Base-by-base conservation (phyloP, 2,797 vertebrate species). In the Antrozous pallidus region DNA sequence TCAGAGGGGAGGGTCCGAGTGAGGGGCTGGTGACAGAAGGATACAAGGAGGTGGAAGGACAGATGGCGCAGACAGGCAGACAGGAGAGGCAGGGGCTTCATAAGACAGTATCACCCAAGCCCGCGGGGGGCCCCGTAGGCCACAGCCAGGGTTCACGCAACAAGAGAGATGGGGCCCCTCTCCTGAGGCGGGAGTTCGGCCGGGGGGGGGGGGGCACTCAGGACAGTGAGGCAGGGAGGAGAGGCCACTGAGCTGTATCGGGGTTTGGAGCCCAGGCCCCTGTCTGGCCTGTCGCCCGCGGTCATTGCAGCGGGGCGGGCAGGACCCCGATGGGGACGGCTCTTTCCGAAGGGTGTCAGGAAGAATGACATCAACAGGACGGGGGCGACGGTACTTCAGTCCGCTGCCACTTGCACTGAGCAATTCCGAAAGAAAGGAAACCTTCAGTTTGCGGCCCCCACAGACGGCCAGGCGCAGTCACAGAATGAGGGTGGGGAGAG, bases 141-240 rank as follows among this genome's bases (percentile, higher is more conserved):
- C 11, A 22, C 5, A 38, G 9, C 42, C 7, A 9, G 31, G 3
- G 18, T 22, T 9, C 24, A 36, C 70, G 16, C 38, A 33, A 3
- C 38, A 14, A 20, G 63, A 11, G 22, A 14, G 5, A 16, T 13
- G 42, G 42, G 0, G 6, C 0, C 58, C 0, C 0, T 31, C 18
- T 1, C 8, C 24, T 22, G 49, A n/a, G 47, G 31, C 75, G 17
- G 11, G 18, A 3, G 28, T 12, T 6, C 17, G 47, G 36, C 13
- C 4, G n/a, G n/a, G n/a, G 10, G 4, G 54, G 54, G 24, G 3
- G 3, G 10, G 3, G 24, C 49, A 0, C 49, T 90, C 84, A 14
- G 54, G 54, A 58, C 54, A 56, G 20, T 13, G 56, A 8, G 24
- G 36, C 45, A 26, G 40, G 10, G 56, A 86, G 70, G 17, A 17